These are phyloP conservation scores for Elachura formosa DNA, from an alignment of 2,113 vertebrate species.

Conservation along the genomic window DNA sequence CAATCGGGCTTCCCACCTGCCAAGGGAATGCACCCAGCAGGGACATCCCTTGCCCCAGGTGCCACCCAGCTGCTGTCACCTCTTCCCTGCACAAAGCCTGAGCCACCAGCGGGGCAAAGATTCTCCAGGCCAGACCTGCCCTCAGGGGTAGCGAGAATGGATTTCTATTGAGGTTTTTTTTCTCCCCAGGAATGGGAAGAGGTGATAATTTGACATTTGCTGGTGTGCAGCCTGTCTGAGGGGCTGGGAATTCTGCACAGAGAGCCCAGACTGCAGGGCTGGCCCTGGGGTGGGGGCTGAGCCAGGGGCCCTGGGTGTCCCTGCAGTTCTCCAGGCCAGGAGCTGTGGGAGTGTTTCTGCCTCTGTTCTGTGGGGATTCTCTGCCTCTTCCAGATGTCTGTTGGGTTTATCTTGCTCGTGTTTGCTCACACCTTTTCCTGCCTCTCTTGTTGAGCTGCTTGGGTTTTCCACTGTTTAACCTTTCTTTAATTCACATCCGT, in stretches of 20 bases:
- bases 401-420: background rate
- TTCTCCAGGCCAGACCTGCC: background rate
- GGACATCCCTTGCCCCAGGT: background rate
- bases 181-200: background rate
- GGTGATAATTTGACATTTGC: background rate
- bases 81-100: background rate
- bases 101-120: background rate
- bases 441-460: background rate
- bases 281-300: background rate
- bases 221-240: background rate
- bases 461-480: conserved; percentile 8
- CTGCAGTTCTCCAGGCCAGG: rapidly evolving
- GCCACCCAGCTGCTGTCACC: background rate
- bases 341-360: background rate
- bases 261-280: background rate
- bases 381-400: background rate
- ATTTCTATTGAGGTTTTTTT: background rate
- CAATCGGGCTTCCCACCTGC: background rate
- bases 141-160: background rate
- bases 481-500: background rate
- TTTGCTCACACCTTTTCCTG: background rate
- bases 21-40: background rate
- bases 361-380: rapidly evolving
- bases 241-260: background rate
- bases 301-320: background rate